phyloP scores from a whole-genome alignment of 2,113 vertebrate species.

The Rhinolophus sinicus region DNA sequence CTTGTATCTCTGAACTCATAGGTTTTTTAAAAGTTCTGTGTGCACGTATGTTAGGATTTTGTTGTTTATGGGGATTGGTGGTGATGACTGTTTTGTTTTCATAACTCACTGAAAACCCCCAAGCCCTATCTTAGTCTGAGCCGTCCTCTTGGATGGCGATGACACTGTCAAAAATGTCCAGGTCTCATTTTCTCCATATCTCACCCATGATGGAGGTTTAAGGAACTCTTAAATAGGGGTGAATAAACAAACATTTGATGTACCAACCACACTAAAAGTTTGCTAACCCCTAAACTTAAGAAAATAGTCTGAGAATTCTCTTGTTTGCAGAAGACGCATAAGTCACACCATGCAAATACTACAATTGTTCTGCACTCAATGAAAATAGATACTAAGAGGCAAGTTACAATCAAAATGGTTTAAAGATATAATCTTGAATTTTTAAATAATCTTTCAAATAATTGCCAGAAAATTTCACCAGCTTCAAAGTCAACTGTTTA shows the following conservation, averaged over 20 bases:
- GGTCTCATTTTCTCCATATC: conserved; percentile 12
- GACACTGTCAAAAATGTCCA: background rate
- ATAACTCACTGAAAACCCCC: background rate
- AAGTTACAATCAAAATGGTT: conserved; percentile 39
- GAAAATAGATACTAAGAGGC: background rate
- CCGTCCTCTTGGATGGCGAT: background rate
- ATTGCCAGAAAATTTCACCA: background rate
- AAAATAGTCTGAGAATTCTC: background rate
- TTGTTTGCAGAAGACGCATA: conserved; percentile 35
- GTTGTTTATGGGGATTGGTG: background rate
- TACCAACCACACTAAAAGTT: background rate
- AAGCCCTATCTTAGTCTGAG: background rate
- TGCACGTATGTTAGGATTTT: background rate
- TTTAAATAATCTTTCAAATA: conserved; percentile 39
- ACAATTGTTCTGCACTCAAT: background rate
- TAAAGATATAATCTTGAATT: conserved; percentile 39
- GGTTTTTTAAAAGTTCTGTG: background rate
- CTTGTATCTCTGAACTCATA: background rate
- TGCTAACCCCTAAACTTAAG: conserved; percentile 36
- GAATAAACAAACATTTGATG: background rate
- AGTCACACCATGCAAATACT: conserved; percentile 14
- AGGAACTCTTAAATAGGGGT: conserved; percentile 1
- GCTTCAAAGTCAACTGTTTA: conserved; percentile 46
- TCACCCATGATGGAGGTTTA: background rate
- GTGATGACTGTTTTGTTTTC: background rate